Evolutionary conservation across 2,888 invertebrate genomes (phyloP), one percentile per base, ranked within the genome.

Genomic region (Prenolepis imparis): DNA sequence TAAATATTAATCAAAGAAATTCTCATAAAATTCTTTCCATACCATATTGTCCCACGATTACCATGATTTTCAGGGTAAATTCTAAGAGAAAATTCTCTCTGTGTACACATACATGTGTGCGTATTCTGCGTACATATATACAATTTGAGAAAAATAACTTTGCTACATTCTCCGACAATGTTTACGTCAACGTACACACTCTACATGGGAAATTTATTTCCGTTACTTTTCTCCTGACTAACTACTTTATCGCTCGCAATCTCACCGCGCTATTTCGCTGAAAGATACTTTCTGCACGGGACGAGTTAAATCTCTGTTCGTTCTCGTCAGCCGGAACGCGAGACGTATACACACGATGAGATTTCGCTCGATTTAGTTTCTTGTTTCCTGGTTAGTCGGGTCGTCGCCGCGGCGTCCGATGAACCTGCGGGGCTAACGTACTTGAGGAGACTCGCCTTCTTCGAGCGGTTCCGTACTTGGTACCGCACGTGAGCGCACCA

Each of bases 361-460:
- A 57, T 15, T 24, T 41, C n/a, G 57, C 18, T 67, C 78, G 41
- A 78, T 75, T 52, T 55, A 12, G 66, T 41, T 55, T 61, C 63
- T 24, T 24, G 52, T 86, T 86, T 86, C 85, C 81, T 61, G 67
- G 74, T 55, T 55, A 39, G 83, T 36, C 64, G 80, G 44, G 86
- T 86, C 83, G 64, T 12, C 52, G 66, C 61, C 52, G 81, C 52
- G 81, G 74, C 83, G 94, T 93, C 93, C 93, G 92, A 93, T 93
- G 94, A 94, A 93, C 93, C 92, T 93, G 90, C 91, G 93, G 90
- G 92, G 93, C 92, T 93, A 93, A 92, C 90, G 93, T 91, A 93
- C 93, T 92, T 92, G 87, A 28, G 3, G 28, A 28, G 28, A 84
- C 80, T 90, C 84, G 88, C 88, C 88, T 88, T 87, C 68, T 81